Evolutionary conservation across 2,797 vertebrate genomes (phyloP), one percentile per base, ranked within the genome.

Genomic region (Lithobates sylvaticus): DNA sequence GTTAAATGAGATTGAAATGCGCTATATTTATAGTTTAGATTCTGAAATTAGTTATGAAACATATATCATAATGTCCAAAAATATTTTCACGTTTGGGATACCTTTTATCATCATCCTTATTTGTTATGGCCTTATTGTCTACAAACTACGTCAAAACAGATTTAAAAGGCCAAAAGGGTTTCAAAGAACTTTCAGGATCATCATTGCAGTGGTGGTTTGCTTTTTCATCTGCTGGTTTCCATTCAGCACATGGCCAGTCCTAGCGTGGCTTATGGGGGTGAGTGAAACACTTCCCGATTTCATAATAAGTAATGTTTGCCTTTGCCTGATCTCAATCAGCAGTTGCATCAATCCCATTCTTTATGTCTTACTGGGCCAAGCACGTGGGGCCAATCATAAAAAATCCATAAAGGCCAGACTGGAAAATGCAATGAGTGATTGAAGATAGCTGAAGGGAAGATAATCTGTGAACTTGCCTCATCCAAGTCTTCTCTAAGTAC

Each of bases 141-240:
- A 0, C 13, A 61, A 61, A 61, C 21, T 61, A 93, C 95, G 39
- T 88, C 95, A 83, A 93, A 61, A 61, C 21, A 61, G 90, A 65
- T 91, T 98, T 54, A 95, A 92, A 84, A 93, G 91, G 67, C 95
- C 77, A 95, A 92, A 10, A 89, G 95, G 15, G 13, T 12, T 26
- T 93, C 89, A 71, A 94, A 91, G 96, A 29, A 93, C 97, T 0
- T 96, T 97, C 84, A 95, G 95, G 88, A 96, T 97, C 65, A 98
- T 99, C 5, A 95, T 94, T 1, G 94, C 96, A 0, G 95, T 98
- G 23, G 96, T 97, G 29, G 91, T 90, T 39, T 95, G 95, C 0
- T 98, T 98, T 83, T 98, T 98, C 91, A 88, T 97, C 74, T 98
- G 96, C 88, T 98, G 97, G 94, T 96, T 97, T 68, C 97, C 97